phyloP scores from a whole-genome alignment of 2,888 invertebrate species.

The Leistus spinibarbis region DNA sequence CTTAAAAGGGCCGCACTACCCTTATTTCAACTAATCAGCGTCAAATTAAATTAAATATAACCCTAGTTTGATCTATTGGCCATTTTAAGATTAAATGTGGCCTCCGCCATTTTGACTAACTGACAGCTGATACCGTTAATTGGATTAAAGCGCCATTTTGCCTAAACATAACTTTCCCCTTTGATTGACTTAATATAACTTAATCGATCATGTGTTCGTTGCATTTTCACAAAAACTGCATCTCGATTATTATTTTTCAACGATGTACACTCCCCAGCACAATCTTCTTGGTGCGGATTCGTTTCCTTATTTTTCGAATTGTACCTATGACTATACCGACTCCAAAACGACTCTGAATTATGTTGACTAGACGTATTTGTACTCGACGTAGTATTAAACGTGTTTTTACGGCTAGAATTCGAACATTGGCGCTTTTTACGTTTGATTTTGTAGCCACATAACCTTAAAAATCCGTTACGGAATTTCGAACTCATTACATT shows the following conservation, averaged over 20 bases:
- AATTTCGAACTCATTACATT: slow-evolving; percentile 93
- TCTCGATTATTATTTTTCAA: slow-evolving; percentile 38
- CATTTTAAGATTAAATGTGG: too few relatives aligned
- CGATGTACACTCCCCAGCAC: slow-evolving; percentile 1
- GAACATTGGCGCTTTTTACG: slow-evolving; percentile 50
- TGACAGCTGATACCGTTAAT: too few relatives aligned
- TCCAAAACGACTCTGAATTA: slow-evolving; percentile 66
- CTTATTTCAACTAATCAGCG: too few relatives aligned
- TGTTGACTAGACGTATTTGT: slow-evolving; percentile 66
- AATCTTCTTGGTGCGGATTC: slow-evolving; percentile 9
- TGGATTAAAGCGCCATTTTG: too few relatives aligned
- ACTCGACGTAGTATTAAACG: slow-evolving; percentile 63
- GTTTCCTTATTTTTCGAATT: slow-evolving; percentile 43
- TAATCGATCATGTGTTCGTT: slow-evolving; percentile 46
- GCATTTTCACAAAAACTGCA: slow-evolving; percentile 51
- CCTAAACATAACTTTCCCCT: slow-evolving; percentile 53
- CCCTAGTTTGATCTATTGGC: too few relatives aligned
- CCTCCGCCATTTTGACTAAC: too few relatives aligned
- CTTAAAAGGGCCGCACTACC: too few relatives aligned
- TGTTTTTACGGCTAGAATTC: slow-evolving; percentile 48
- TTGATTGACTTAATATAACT: slow-evolving; percentile 47
- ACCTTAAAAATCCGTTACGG: slow-evolving; percentile 76
- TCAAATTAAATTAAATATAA: too few relatives aligned
- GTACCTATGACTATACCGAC: slow-evolving; percentile 64
- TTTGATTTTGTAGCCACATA: slow-evolving; percentile 60